Evolutionary conservation across 1,140 invertebrate species (phyloP), one percentile per base, ranked within the genome.

Genomic region (Thaumetopoea pityocampa): DNA sequence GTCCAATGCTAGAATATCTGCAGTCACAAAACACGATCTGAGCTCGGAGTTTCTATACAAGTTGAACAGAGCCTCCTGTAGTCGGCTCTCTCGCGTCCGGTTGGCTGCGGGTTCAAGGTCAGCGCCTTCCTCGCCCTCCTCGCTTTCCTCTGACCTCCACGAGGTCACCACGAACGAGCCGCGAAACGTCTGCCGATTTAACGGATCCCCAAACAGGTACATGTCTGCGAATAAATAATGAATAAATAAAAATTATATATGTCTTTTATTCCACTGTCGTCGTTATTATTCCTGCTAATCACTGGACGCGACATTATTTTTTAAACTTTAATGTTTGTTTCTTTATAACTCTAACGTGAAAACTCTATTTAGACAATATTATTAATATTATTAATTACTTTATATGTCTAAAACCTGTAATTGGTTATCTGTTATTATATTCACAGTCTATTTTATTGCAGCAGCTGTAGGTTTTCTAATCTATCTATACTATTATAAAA

Each of bases 101-200:
- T 81, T 70, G 26, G 44, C 56, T 38, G 51, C 55, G 23, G 42
- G 32, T 23, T 55, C 54, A 14, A 47, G 36, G 26, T 50, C 47
- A 90, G 17, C 90, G 89, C 42, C 56, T 17, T 63, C 60, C 4
- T 33, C 48, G 17, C 35, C 34, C 24, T n/a, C n/a, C n/a, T 32
- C 37, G 14, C 35, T 26, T 9, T 38, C 35, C 18, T 23, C 38
- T 6, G 28, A 32, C 11, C 40, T 44, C 93, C 40, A 92, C 89
- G 48, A 88, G 67, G 41, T 76, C 82, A 51, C 94, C 88, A 70
- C 88, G 66, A 96, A 93, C 16, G 90, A 91, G 5, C 91, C 94
- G 40, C 93, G 87, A 70, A 94, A 96, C 2, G 93, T 87, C 67
- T 92, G 90, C 73, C 95, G 92, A 51, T 90, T 90, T 10, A 91